These are phyloP conservation scores for Denticeps clupeoides DNA, from an alignment of 2,797 vertebrate genomes.

Conservation along the genomic window DNA sequence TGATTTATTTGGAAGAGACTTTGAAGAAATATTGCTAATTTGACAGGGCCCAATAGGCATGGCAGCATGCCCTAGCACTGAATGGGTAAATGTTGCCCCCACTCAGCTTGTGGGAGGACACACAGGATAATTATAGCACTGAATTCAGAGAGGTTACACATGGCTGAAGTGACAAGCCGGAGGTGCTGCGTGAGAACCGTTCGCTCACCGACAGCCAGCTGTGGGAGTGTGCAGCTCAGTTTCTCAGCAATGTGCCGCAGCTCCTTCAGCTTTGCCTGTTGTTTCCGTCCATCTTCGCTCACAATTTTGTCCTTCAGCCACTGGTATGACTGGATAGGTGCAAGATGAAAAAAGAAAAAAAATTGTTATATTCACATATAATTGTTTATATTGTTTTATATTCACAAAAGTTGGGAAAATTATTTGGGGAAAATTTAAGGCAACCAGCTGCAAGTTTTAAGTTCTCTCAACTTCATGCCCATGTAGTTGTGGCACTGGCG, in stretches of 20 bases:
- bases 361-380: too few species aligned
- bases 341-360: too few species aligned
- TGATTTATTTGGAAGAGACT: neutral
- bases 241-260: conserved; percentile 83
- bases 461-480: too few species aligned
- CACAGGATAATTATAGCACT: neutral
- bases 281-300: conserved; percentile 89
- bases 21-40: too few species aligned
- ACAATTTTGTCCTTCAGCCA: conserved; percentile 93
- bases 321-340: conserved; percentile 91
- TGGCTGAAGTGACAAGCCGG: neutral
- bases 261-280: conserved; percentile 90
- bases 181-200: conserved; percentile 1
- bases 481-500: too few species aligned
- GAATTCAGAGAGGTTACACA: neutral
- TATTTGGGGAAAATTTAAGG: too few species aligned
- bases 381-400: too few species aligned
- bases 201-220: conserved; percentile 85
- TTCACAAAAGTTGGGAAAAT: too few species aligned
- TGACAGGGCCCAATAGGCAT: too few species aligned
- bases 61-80: too few species aligned
- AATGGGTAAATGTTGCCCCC: neutral
- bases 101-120: neutral
- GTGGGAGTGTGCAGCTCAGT: conserved; percentile 90
- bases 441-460: too few species aligned